Evolutionary conservation across 2,113 vertebrate genomes (phyloP), one percentile per base, ranked within the genome.

Genomic region (Gorsachius goisagi): DNA sequence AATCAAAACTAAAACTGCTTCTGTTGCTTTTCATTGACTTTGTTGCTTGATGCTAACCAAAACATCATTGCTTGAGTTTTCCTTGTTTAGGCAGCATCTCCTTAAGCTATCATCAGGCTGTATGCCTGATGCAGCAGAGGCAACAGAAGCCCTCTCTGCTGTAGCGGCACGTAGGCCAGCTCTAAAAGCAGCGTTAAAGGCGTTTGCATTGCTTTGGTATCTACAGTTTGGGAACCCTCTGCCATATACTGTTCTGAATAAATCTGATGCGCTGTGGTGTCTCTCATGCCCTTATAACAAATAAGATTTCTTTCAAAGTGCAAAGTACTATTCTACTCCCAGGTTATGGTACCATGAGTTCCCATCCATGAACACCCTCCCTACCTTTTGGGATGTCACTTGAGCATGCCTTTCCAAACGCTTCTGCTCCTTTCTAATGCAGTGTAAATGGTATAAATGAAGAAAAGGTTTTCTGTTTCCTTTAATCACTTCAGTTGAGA

Each of bases 221-320:
- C 17, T 41, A 2, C 6, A 11, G 28, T 21, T 84, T 71, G 28
- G 11, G 28, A 87, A 91, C 21, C 37, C 56, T 37, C 9, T 21
- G 18, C 7, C 6, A 2, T 15, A 32, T 2, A 41, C 21, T 2
- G 9, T 45, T 85, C 56, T 64, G 44, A 66, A 20, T 63, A 64
- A 49, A 52, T 5, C 7, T 22, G 26, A 16, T 18, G 22, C 6
- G 33, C 32, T 16, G 7, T 19, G 33, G 14, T 8, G 1, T 47
- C 22, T 81, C 35, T 59, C 17, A 14, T 0, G 0, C 24, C n/a
- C 33, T 64, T n/a, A 3, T 1, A n/a, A 33, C 15, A 45, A 27
- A 11, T 26, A 37, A 52, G 32, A 23, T 68, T 82, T 76, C 2
- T 4, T 73, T 64, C 32, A 9, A 76, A 28, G 37, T 33, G 9